Conservation (phyloP, 2,888 invertebrate species). For the Blastobasis lacticolella region DNA sequence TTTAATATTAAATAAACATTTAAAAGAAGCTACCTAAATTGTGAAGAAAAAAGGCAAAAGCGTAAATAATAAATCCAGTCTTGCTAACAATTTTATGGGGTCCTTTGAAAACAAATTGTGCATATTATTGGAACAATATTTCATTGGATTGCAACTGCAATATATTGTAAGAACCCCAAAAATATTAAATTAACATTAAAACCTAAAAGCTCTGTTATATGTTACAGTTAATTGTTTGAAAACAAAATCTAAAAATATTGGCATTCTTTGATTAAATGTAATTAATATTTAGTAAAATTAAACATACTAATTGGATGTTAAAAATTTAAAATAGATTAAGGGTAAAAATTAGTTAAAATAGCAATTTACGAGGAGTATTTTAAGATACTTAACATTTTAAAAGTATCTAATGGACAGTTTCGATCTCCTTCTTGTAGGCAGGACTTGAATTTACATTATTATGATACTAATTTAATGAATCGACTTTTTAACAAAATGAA, state of each 20-base stretch:
- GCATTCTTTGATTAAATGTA: background rate
- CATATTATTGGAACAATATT: too few relatives aligned
- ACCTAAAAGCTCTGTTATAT: background rate
- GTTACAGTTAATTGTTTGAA: background rate
- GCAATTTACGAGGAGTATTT: background rate
- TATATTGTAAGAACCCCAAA: too few relatives aligned
- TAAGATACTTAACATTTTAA: too few relatives aligned
- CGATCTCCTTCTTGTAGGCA: too few relatives aligned
- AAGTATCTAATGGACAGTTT: too few relatives aligned
- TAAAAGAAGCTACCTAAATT: background rate
- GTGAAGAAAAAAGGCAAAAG: background rate
- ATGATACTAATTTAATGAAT: too few relatives aligned
- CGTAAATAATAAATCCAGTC: constrained; percentile 33
- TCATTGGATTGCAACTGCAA: too few relatives aligned
- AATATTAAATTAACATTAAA: background rate
- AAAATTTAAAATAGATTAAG: background rate
- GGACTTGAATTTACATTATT: too few relatives aligned
- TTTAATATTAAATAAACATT: constrained; percentile 12
- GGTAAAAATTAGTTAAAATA: background rate
- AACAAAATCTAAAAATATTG: background rate
- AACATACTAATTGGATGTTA: background rate
- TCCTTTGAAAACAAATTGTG: constrained; percentile 8
- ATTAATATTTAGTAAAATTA: background rate
- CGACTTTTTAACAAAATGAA: too few relatives aligned
- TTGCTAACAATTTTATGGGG: constrained; percentile 26